These are phyloP conservation scores for Beris chalybata DNA, from an alignment of 2,888 invertebrate species.

Conservation along the genomic window DNA sequence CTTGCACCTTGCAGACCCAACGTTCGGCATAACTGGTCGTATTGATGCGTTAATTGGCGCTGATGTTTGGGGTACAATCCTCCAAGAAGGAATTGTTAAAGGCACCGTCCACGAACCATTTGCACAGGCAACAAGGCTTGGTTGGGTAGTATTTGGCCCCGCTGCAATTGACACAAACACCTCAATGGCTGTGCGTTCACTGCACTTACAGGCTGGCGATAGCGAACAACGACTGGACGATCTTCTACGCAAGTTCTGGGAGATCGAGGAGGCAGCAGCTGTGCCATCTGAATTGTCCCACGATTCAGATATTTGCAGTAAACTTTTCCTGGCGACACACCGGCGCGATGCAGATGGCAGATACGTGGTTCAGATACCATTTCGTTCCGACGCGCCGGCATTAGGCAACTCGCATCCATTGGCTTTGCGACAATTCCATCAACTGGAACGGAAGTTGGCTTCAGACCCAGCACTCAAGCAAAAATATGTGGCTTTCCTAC, in stretches of 20 bases:
- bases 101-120: no score
- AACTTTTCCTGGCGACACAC: not conserved
- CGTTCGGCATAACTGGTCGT: not conserved
- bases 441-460: not conserved
- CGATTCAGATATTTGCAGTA: not conserved
- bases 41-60: not conserved
- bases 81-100: no score
- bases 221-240: not conserved
- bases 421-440: not conserved
- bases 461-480: not conserved
- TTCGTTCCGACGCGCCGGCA: not conserved
- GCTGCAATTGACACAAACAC: not conserved
- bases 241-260: not conserved
- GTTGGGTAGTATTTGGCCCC: not conserved
- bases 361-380: not conserved
- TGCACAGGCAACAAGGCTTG: no score
- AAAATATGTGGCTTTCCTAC: no score
- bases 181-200: not conserved
- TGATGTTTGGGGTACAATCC: not conserved
- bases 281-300: not conserved
- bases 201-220: not conserved
- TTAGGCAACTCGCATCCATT: not conserved
- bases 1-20: not conserved
- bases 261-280: not conserved
- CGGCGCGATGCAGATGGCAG: not conserved